phyloP scores from a whole-genome alignment of 2,888 invertebrate species.

The Cheilosia vernalis region DNA sequence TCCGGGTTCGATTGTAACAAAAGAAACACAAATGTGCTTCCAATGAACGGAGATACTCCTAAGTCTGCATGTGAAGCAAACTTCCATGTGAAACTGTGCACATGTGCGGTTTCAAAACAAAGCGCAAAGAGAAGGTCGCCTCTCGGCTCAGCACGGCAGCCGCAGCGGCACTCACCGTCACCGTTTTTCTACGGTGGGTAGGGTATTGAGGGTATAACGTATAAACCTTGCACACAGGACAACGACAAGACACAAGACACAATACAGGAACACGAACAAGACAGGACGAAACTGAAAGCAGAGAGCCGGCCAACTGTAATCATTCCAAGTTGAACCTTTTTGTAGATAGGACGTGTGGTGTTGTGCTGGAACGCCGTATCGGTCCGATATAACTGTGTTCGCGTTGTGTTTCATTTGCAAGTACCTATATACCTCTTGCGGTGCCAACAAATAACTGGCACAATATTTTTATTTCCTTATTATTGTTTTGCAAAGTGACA shows the following conservation, averaged over 20 bases:
- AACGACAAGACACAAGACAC: no score
- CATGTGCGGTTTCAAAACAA: conserved; percentile 67
- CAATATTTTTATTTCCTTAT: conserved; percentile 6
- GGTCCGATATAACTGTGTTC: conserved; percentile 47
- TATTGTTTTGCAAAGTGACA: conserved; percentile 12
- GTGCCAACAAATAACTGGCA: conserved; percentile 12
- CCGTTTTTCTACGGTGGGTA: background rate
- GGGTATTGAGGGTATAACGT: background rate
- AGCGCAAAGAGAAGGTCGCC: conserved; percentile 59
- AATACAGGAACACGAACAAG: background rate
- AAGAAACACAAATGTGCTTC: conserved; percentile 42
- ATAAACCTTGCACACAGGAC: conserved; percentile 25
- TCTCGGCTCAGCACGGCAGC: conserved; percentile 34
- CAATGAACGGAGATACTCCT: background rate
- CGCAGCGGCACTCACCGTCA: conserved; percentile 35
- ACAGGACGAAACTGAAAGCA: conserved; percentile 49
- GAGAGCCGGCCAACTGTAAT: conserved; percentile 29
- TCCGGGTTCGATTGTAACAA: no score
- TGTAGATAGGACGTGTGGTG: conserved; percentile 54
- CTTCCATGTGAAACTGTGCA: conserved; percentile 56
- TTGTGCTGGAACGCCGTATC: conserved; percentile 19
- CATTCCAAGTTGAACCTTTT: conserved; percentile 61
- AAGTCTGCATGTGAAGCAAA: conserved; percentile 25
- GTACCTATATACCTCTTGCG: background rate
- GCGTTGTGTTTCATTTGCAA: conserved; percentile 16